A percentile compares a stretch with the other conserved stretches of the same genome.
These are phyloP conservation scores for Xyrauchen texanus DNA, from an alignment of 2,113 vertebrate genomes.

Conservation along the genomic window DNA sequence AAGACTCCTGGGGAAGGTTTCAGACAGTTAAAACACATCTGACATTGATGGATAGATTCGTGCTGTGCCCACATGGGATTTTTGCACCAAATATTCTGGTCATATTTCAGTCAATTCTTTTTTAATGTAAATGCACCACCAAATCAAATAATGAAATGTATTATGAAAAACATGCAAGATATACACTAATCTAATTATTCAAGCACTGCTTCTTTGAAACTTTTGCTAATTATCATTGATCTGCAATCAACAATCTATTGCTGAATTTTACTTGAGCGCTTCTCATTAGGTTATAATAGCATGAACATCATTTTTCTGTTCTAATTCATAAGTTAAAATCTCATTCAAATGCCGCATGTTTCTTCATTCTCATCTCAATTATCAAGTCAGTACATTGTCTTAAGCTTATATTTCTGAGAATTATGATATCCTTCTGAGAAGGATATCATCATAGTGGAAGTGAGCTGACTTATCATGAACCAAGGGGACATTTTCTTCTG, in stretches of 20 bases:
- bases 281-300: not conserved
- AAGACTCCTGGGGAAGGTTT: constrained; percentile 22
- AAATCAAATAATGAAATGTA: not conserved
- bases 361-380: no score
- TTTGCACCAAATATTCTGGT: not conserved
- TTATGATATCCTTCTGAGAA: no score
- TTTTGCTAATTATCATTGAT: not conserved
- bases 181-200: constrained; percentile 1
- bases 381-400: no score
- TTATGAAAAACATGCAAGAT: not conserved
- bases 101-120: not conserved
- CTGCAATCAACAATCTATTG: not conserved
- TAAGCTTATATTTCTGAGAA: no score
- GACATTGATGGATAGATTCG: constrained; percentile 26
- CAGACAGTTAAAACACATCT: constrained; percentile 22
- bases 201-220: not conserved
- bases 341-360: not conserved
- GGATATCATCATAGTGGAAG: no score
- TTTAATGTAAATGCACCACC: not conserved
- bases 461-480: no score
- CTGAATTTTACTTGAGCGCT: not conserved
- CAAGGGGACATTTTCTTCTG: no score
- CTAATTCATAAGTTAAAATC: not conserved
- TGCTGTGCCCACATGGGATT: constrained; percentile 21
- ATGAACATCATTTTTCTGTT: not conserved